phyloP scores from a whole-genome alignment of 2,888 invertebrate species.

The Dynastes hyllus region DNA sequence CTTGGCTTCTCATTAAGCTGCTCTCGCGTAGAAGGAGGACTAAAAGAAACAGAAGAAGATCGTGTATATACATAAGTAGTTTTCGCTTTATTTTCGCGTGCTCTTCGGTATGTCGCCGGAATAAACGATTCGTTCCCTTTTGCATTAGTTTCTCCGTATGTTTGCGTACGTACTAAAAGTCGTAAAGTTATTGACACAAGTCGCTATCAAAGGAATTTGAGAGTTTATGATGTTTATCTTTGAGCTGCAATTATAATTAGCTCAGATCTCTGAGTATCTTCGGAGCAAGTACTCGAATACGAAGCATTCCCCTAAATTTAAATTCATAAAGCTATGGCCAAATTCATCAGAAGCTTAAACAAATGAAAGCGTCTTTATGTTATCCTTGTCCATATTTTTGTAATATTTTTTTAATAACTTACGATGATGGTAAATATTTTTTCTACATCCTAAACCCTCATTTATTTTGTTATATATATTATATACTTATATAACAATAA shows the following conservation, averaged over 20 bases:
- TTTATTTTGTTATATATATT: too few species aligned
- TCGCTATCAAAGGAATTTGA: slow-evolving; percentile 21
- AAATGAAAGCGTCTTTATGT: too few species aligned
- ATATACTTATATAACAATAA: too few species aligned
- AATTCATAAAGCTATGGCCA: not conserved
- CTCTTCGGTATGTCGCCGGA: slow-evolving; percentile 8
- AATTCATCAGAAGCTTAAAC: not conserved
- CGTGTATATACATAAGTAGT: slow-evolving; percentile 18
- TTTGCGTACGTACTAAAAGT: not conserved
- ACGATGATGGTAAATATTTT: too few species aligned
- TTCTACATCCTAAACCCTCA: too few species aligned
- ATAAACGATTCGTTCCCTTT: not conserved
- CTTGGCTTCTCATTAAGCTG: slow-evolving; percentile 30
- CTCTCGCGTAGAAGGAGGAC: slow-evolving; percentile 6
- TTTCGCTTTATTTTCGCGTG: slow-evolving; percentile 35
- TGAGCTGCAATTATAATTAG: too few species aligned
- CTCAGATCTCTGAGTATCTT: too few species aligned
- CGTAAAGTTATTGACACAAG: slow-evolving; percentile 29
- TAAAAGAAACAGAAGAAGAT: not conserved
- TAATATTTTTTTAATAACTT: too few species aligned
- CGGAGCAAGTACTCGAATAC: too few species aligned
- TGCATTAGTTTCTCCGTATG: not conserved
- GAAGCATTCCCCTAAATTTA: too few species aligned
- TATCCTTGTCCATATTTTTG: too few species aligned
- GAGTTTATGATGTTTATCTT: slow-evolving; percentile 16